Evolutionary conservation across 2,888 invertebrate genomes (phyloP), one percentile per base, ranked within the genome.

Genomic region (Deroplatys truncata): DNA sequence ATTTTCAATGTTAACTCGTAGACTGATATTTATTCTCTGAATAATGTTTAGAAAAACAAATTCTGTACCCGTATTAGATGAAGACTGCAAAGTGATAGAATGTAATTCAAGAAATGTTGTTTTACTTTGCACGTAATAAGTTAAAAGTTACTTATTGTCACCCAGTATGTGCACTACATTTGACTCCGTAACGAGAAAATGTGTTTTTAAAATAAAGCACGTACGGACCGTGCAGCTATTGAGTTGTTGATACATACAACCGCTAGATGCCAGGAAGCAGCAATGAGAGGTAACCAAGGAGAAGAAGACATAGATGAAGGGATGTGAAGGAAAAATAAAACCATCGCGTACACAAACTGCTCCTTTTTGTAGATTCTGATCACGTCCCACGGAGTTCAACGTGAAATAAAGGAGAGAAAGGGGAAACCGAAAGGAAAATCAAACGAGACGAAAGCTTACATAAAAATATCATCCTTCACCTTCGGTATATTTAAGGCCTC

Each of bases 261-360:
- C 25, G 5, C 56, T 9, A 72, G 20, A 72, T 72, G 20, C 56
- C 20, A 25, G 29, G 28, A 15, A 29, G 82, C 82, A 82, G 13
- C 28, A 82, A 86, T 86, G 56, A 86, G 82, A 86, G 29, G 86
- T 86, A 86, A 86, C 82, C 86, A 86, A 86, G 82, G 82, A 16
- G 86, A 86, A 28, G 86, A 43, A 85, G 85, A 85, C 20, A 20
- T 7, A 72, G 56, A 72, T 72, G 56, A 72, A 72, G 56, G 25
- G 25, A 72, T 72, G 56, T 72, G 56, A 72, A 72, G 56, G 43
- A 49, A 49, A 86, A 86, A 72, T 29, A 49, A 86, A 86, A 86
- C 72, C 82, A 82, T 86, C 82, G 82, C 20, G 82, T 82, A 86
- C 86, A 86, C 86, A 86, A 86, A 86, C 86, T 49, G 82, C 16